These are phyloP conservation scores for Danaus melanippus DNA, from an alignment of 1,140 invertebrate genomes.

Conservation along the genomic window DNA sequence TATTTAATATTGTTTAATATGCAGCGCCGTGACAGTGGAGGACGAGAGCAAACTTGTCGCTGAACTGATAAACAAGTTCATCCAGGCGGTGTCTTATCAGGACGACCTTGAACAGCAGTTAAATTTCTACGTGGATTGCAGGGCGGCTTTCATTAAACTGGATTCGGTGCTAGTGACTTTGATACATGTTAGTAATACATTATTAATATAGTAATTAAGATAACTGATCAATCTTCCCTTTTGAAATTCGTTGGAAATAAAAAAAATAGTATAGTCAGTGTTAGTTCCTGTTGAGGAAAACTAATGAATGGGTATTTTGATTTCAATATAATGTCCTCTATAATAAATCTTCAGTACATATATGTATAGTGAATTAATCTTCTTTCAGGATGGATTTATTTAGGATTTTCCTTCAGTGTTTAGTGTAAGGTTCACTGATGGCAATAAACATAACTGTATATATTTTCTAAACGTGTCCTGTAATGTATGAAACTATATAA, in stretches of 20 bases:
- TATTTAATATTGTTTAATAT: constrained; percentile 18
- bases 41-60: constrained; percentile 93
- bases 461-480: no score
- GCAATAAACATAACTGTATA: no score
- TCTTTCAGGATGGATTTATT: no score
- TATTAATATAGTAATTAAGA: not conserved
- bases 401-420: no score
- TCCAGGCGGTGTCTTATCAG: constrained; percentile 86
- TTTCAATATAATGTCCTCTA: no score
- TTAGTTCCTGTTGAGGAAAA: no score
- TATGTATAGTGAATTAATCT: no score
- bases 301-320: no score
- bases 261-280: no score
- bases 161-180: constrained; percentile 88
- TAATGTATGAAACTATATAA: no score
- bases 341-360: no score
- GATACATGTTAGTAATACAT: constrained; percentile 79
- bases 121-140: constrained; percentile 93
- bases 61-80: constrained; percentile 85
- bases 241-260: not conserved
- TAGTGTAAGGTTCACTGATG: no score
- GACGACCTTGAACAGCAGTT: constrained; percentile 92
- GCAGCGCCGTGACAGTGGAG: constrained; percentile 91
- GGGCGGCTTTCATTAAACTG: constrained; percentile 90
- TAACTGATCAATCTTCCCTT: not conserved